Conservation (phyloP, 2,797 vertebrate genomes). For the Artibeus jamaicensis region DNA sequence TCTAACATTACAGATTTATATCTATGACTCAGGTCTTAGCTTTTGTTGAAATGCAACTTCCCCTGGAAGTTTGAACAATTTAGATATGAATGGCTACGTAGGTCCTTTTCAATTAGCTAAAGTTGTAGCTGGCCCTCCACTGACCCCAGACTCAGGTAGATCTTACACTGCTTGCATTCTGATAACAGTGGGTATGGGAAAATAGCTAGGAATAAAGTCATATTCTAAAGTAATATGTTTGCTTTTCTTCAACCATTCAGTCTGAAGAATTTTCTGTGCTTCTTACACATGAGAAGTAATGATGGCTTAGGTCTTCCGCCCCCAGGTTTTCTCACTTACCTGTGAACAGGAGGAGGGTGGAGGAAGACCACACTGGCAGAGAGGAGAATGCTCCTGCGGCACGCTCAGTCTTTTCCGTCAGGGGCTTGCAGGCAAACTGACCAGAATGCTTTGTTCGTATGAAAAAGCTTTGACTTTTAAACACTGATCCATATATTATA, state of each 20-base stretch:
- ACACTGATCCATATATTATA: neutral
- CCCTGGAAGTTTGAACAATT: neutral
- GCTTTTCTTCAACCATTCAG: neutral
- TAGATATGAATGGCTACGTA: neutral
- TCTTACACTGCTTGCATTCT: neutral
- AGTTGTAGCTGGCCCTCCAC: neutral
- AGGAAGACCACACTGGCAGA: neutral
- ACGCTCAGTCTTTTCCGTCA: neutral
- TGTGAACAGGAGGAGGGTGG: accelerated
- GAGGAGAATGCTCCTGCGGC: accelerated
- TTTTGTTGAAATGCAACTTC: neutral
- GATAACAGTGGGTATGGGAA: neutral
- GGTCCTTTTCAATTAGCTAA: neutral
- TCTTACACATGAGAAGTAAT: neutral
- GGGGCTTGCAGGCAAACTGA: neutral
- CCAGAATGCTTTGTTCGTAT: neutral
- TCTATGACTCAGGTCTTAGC: neutral
- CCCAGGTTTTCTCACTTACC: neutral
- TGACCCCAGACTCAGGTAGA: neutral
- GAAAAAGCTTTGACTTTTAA: neutral
- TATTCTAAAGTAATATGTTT: neutral
- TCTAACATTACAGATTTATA: neutral
- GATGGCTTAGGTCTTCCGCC: neutral
- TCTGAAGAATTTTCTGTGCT: neutral
- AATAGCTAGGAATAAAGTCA: neutral